These are phyloP conservation scores for Psilanteris sp. DNA, from an alignment of 1,140 invertebrate species.

Conservation along the genomic window DNA sequence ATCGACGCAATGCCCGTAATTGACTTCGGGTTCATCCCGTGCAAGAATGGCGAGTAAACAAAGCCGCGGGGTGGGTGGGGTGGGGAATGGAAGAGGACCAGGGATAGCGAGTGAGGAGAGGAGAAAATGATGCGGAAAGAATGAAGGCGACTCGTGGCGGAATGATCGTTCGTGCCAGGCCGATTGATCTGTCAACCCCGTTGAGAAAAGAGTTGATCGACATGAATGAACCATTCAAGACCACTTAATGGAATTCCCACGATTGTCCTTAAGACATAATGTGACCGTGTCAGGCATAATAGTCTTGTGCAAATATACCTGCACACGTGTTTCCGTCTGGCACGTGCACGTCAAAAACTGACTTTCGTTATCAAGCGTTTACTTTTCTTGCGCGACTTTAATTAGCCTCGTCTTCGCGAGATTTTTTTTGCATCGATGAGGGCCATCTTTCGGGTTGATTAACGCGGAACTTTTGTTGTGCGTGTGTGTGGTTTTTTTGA, in stretches of 20 bases:
- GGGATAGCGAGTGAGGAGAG: constrained; percentile 45
- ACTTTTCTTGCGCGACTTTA: too few species aligned
- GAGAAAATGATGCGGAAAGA: constrained; percentile 60
- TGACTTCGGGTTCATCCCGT: constrained; percentile 51
- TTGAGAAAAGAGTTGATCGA: constrained; percentile 77
- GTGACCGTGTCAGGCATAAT: constrained; percentile 70
- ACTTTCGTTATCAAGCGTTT: neutral
- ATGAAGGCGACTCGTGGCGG: constrained; percentile 48
- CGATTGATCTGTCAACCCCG: constrained; percentile 79
- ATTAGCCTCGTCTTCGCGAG: too few species aligned
- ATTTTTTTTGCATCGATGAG: too few species aligned
- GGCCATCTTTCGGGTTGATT: too few species aligned
- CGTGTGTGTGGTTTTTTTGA: too few species aligned
- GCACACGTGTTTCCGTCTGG: constrained; percentile 41
- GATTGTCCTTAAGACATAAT: constrained; percentile 78
- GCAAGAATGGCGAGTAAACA: constrained; percentile 49
- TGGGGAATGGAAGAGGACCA: constrained; percentile 33
- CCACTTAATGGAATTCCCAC: constrained; percentile 78
- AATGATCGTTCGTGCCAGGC: constrained; percentile 61
- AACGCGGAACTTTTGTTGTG: too few species aligned
- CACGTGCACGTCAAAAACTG: constrained; percentile 40
- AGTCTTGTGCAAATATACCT: constrained; percentile 60
- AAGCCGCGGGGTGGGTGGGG: constrained; percentile 15
- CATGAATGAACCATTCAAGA: constrained; percentile 80
- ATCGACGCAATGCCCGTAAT: constrained; percentile 54